Conservation (phyloP, 2,797 vertebrate genomes). For the Brachymystax lenok region DNA sequence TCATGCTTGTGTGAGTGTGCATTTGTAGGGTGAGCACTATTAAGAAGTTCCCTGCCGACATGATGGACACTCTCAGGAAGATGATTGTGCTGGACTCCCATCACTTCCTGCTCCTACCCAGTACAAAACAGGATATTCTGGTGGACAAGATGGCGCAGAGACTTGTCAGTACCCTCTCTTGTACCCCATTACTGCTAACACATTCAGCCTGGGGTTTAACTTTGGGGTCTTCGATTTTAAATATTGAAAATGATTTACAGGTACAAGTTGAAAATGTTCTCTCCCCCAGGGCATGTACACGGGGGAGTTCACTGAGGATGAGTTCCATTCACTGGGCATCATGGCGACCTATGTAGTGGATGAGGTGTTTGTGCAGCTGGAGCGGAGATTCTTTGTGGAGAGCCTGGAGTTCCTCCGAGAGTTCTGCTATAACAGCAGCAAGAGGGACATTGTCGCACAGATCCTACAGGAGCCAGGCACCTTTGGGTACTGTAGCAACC, state of each 20-base stretch:
- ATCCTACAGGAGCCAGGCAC: conserved; percentile 68
- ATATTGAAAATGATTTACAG: too few species aligned
- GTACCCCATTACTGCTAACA: not conserved
- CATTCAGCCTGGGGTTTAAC: not conserved
- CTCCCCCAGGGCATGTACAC: conserved; percentile 69
- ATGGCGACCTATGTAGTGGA: conserved; percentile 77
- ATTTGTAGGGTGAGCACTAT: conserved; percentile 69
- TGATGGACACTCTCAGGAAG: conserved; percentile 70
- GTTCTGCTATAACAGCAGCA: conserved; percentile 73
- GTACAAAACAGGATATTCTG: conserved; percentile 72
- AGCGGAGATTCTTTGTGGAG: conserved; percentile 69
- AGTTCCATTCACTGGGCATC: conserved; percentile 73
- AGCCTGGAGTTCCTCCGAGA: conserved; percentile 63
- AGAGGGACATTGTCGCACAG: conserved; percentile 67
- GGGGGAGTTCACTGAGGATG: conserved; percentile 69
- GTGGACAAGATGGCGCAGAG: conserved; percentile 78
- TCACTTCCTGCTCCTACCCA: conserved; percentile 71
- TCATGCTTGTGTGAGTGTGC: conserved; percentile 3
- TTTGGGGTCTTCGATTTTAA: not conserved
- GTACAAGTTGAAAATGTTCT: not conserved
- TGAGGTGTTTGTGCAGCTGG: conserved; percentile 72
- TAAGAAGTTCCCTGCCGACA: conserved; percentile 69
- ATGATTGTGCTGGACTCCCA: conserved; percentile 64
- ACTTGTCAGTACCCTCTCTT: conserved; percentile 64
- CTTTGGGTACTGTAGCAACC: conserved; percentile 70